Evolutionary conservation across 2,113 vertebrate species (phyloP).

Genomic region (Burhinus oedicnemus): DNA sequence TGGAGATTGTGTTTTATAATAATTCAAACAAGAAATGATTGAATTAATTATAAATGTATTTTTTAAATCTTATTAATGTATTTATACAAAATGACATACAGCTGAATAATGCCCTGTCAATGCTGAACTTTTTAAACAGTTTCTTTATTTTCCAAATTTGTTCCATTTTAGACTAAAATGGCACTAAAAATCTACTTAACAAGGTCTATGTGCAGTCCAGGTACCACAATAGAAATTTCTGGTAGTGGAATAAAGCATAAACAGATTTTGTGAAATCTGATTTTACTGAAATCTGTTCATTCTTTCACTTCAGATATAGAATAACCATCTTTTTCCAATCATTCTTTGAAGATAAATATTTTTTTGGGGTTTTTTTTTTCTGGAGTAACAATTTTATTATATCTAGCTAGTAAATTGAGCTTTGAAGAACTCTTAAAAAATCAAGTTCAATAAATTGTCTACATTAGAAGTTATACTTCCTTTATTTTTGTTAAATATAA

Average conservation of each 20-base stretch:
- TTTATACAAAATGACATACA: neutral
- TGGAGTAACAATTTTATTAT: neutral
- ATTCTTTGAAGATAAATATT: neutral
- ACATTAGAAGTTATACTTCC: neutral
- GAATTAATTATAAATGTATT: neutral
- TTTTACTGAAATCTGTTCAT: neutral
- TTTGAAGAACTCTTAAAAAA: neutral
- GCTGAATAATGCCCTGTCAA: neutral
- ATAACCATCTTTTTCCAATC: neutral
- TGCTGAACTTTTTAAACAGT: neutral
- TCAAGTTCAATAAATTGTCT: neutral
- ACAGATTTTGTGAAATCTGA: neutral
- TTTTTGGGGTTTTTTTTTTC: neutral
- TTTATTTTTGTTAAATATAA: neutral
- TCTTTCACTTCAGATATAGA: neutral
- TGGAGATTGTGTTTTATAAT: neutral
- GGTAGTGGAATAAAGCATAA: neutral
- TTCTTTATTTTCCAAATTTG: neutral
- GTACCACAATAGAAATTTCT: neutral
- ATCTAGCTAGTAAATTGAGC: neutral
- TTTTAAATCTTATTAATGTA: neutral
- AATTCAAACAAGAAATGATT: neutral
- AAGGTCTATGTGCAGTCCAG: neutral
- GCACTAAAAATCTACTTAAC: neutral
- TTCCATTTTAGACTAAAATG: neutral